Evolutionary conservation across 2,797 vertebrate species (phyloP).

Genomic region (Todus mexicanus): DNA sequence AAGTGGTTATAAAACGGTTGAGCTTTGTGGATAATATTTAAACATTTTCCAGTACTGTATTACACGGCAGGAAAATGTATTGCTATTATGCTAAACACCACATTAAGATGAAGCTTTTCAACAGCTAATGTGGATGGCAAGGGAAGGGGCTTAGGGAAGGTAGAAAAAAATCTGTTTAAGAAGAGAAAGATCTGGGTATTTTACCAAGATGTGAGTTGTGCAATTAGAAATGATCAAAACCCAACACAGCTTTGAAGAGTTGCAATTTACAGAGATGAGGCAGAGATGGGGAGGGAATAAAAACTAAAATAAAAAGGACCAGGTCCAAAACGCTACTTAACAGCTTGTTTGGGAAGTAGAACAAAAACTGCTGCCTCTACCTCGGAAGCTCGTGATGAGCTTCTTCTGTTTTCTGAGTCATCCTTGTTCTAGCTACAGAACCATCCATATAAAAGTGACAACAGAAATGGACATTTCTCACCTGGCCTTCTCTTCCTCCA

Average conservation of each 20-base stretch:
- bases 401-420: neutral
- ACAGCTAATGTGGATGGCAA: neutral
- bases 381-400: neutral
- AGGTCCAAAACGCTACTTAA: neutral
- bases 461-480: neutral
- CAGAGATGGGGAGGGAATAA: neutral
- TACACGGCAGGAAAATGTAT: neutral
- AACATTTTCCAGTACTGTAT: neutral
- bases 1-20: slow-evolving; percentile 22
- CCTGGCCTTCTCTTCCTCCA: neutral
- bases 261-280: neutral
- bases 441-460: neutral
- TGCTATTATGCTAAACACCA: neutral
- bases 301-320: too few species aligned
- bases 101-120: neutral
- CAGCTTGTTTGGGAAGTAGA: neutral
- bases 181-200: neutral
- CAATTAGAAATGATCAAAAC: neutral
- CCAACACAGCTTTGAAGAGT: neutral
- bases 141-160: neutral
- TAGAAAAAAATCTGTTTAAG: neutral
- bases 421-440: neutral
- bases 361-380: neutral
- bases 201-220: neutral
- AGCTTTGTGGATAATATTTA: neutral